Percentiles rank a stretch among this genome's conserved stretches.
These are phyloP conservation scores for Ramphastos sulfuratus DNA, from an alignment of 2,113 vertebrate genomes.

Conservation along the genomic window DNA sequence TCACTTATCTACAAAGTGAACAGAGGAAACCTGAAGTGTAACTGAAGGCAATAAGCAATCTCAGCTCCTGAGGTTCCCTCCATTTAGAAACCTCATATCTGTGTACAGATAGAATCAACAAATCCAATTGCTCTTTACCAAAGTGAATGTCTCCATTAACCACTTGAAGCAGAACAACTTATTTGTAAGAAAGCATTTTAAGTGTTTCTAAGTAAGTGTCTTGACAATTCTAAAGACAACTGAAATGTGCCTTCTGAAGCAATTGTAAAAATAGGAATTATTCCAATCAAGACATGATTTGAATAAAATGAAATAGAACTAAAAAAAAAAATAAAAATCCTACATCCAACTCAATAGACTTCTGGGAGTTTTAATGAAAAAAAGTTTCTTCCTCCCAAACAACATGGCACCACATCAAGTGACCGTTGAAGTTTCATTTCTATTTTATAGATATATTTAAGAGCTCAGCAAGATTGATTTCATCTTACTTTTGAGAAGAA, in stretches of 20 bases:
- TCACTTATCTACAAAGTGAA: neutral
- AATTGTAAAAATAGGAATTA: slow-evolving; percentile 24
- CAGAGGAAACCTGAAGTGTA: neutral
- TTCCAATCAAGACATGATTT: neutral
- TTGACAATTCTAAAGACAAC: slow-evolving; percentile 16
- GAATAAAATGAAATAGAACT: neutral
- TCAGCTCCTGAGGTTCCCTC: neutral
- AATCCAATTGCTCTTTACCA: neutral
- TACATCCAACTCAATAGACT: neutral
- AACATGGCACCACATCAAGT: fast-evolving
- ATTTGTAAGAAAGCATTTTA: neutral
- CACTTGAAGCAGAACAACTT: slow-evolving; percentile 22
- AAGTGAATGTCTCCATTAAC: slow-evolving; percentile 24
- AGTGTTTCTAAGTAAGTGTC: neutral
- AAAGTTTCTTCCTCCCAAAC: neutral
- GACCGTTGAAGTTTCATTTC: neutral
- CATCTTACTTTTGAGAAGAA: neutral
- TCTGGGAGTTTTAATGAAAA: neutral
- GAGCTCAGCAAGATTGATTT: neutral
- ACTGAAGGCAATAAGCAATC: neutral
- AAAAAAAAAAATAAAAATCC: neutral
- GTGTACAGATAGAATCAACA: slow-evolving; percentile 1
- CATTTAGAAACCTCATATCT: neutral
- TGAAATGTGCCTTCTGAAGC: neutral
- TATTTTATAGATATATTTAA: neutral